A percentile compares a stretch with the other conserved stretches of the same genome.
These are phyloP conservation scores for Agriopis marginaria DNA, from an alignment of 2,888 invertebrate species.

Conservation along the genomic window DNA sequence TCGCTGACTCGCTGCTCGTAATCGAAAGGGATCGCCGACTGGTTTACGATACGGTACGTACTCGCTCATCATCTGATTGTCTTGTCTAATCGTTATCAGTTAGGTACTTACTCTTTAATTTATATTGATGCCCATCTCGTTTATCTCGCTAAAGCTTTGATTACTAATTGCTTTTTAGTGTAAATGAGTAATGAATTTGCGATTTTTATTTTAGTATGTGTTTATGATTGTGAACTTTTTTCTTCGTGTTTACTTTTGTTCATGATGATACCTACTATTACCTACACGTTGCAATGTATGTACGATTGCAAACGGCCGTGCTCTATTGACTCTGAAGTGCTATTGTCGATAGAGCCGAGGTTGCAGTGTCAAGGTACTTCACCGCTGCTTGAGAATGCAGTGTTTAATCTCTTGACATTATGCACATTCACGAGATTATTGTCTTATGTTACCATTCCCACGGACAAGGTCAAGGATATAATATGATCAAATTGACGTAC, in stretches of 20 bases:
- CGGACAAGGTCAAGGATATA: slow-evolving; percentile 13
- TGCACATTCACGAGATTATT: slow-evolving; percentile 45
- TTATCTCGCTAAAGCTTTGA: neutral
- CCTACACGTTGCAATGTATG: slow-evolving; percentile 40
- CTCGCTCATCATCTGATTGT: slow-evolving; percentile 56
- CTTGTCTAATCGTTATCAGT: slow-evolving; percentile 55
- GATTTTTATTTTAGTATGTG: neutral
- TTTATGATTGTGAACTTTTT: neutral
- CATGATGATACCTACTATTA: neutral
- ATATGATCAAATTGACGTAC: slow-evolving; percentile 4
- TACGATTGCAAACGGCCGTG: slow-evolving; percentile 66
- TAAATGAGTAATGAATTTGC: slow-evolving; percentile 1
- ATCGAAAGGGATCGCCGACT: slow-evolving; percentile 69
- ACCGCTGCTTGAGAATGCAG: slow-evolving; percentile 34
- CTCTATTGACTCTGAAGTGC: slow-evolving; percentile 70
- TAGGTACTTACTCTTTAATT: slow-evolving; percentile 56
- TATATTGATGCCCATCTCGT: slow-evolving; percentile 24
- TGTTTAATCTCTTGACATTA: slow-evolving; percentile 47
- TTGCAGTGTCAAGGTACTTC: slow-evolving; percentile 74
- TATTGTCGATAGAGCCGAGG: slow-evolving; percentile 69
- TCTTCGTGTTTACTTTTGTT: neutral
- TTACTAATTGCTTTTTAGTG: slow-evolving; percentile 11
- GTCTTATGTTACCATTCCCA: slow-evolving; percentile 22
- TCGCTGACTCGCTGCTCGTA: slow-evolving; percentile 53
- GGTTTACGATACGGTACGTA: slow-evolving; percentile 79